Conservation (phyloP, 2,113 vertebrate genomes). For the Tachycineta bicolor region DNA sequence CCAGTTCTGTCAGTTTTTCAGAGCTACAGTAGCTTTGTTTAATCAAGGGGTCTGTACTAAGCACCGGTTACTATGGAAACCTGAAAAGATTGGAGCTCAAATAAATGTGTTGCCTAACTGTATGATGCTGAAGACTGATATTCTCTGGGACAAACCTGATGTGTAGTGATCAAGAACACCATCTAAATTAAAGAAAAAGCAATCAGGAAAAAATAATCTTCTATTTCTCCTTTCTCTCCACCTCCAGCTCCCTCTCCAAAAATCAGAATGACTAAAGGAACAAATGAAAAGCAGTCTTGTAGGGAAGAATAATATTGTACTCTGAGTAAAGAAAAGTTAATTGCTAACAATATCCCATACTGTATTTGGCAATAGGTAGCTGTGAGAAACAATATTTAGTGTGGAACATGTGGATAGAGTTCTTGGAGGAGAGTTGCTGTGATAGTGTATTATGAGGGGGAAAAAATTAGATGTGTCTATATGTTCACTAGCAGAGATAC, state of each 20-base stretch:
- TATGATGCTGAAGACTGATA: background rate
- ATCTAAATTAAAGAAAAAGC: background rate
- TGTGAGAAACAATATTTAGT: background rate
- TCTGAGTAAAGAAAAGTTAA: background rate
- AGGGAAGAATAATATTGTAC: background rate
- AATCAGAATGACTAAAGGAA: background rate
- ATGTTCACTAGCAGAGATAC: background rate
- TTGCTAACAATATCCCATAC: background rate
- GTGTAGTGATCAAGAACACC: background rate
- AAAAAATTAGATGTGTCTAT: background rate
- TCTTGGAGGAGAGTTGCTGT: background rate
- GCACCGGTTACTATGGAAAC: conserved; percentile 62
- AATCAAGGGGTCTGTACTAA: conserved; percentile 26
- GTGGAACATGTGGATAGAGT: background rate
- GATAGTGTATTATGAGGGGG: background rate
- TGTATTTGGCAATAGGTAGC: background rate
- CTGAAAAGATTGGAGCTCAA: background rate
- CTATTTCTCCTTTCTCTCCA: background rate
- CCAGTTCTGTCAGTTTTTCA: background rate
- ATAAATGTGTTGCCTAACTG: conserved; percentile 20
- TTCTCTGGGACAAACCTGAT: background rate
- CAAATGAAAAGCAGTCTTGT: background rate
- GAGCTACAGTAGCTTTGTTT: background rate
- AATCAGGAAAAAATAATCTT: background rate
- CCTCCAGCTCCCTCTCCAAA: background rate